A percentile compares a stretch with the other conserved stretches of the same genome.
Conservation (phyloP, 1,140 invertebrate genomes). For the Contarinia nasturtii region DNA sequence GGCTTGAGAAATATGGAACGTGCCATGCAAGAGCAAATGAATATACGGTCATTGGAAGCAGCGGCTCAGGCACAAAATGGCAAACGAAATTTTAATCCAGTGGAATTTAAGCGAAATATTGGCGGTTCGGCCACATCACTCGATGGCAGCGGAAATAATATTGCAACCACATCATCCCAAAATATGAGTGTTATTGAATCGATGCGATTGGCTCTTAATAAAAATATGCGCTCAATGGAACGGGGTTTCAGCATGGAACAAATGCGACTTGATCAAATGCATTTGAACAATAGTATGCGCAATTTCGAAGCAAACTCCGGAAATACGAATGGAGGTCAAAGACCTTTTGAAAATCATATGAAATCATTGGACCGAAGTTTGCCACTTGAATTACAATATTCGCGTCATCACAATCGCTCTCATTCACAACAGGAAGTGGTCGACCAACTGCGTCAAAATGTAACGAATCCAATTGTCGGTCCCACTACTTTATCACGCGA, state of each 20-base stretch:
- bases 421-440: background rate
- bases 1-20: slow-evolving; percentile 23
- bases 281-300: background rate
- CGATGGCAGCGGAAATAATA: background rate
- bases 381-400: slow-evolving; percentile 21
- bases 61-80: slow-evolving; percentile 5
- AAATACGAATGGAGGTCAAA: background rate
- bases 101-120: slow-evolving; percentile 14
- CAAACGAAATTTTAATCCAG: slow-evolving; percentile 15
- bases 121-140: slow-evolving; percentile 4
- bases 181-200: background rate
- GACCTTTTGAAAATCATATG: slow-evolving; percentile 22
- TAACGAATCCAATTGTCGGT: slow-evolving; percentile 8
- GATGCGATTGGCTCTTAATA: slow-evolving; percentile 1
- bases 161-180: background rate
- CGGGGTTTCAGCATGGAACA: slow-evolving; percentile 6
- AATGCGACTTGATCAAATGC: slow-evolving; percentile 4
- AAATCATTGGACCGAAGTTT: slow-evolving; percentile 21
- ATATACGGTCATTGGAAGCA: slow-evolving; percentile 16
- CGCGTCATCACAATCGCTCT: slow-evolving; percentile 15
- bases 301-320: slow-evolving; percentile 3
- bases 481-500: slow-evolving; percentile 12
- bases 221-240: slow-evolving; percentile 4
- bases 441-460: slow-evolving; percentile 18
- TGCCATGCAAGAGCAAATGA: slow-evolving; percentile 24